Evolutionary conservation across 2,888 invertebrate species (phyloP).

Genomic region (Eupithecia inturbata): DNA sequence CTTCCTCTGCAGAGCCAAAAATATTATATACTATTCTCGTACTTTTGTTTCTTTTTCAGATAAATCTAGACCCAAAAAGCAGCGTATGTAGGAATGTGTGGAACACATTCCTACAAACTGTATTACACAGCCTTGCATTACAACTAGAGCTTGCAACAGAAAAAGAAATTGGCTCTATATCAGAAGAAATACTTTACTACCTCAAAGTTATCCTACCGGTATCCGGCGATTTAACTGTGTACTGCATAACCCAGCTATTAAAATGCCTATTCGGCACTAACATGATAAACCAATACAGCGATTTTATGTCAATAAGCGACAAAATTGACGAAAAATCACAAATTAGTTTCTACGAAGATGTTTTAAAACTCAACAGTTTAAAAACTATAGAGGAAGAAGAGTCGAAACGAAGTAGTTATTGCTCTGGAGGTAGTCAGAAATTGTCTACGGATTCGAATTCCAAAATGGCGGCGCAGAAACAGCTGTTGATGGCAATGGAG

Average conservation of each 20-base stretch:
- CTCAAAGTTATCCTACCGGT: conserved; percentile 88
- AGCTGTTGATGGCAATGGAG: conserved; percentile 73
- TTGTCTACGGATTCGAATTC: conserved; percentile 65
- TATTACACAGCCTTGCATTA: conserved; percentile 87
- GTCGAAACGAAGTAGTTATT: conserved; percentile 62
- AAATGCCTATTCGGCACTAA: conserved; percentile 92
- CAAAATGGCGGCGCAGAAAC: conserved; percentile 67
- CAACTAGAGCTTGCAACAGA: conserved; percentile 88
- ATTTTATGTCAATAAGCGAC: conserved; percentile 69
- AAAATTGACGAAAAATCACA: conserved; percentile 39
- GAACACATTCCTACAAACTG: conserved; percentile 86
- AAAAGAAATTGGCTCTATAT: conserved; percentile 88
- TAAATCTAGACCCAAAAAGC: conserved; percentile 89
- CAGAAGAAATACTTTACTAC: conserved; percentile 92
- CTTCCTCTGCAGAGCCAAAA: too few species aligned
- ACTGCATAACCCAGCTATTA: conserved; percentile 90
- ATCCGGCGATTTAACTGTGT: conserved; percentile 88
- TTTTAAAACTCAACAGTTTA: conserved; percentile 64
- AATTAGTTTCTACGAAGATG: conserved; percentile 63
- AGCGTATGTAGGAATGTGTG: too few species aligned
- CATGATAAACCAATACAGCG: conserved; percentile 79
- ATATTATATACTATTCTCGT: too few species aligned
- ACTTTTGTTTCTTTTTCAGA: too few species aligned
- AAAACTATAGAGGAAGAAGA: conserved; percentile 48
- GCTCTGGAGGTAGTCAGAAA: conserved; percentile 70